These are phyloP conservation scores for Portevinia maculata DNA, from an alignment of 2,888 invertebrate species.

Conservation along the genomic window DNA sequence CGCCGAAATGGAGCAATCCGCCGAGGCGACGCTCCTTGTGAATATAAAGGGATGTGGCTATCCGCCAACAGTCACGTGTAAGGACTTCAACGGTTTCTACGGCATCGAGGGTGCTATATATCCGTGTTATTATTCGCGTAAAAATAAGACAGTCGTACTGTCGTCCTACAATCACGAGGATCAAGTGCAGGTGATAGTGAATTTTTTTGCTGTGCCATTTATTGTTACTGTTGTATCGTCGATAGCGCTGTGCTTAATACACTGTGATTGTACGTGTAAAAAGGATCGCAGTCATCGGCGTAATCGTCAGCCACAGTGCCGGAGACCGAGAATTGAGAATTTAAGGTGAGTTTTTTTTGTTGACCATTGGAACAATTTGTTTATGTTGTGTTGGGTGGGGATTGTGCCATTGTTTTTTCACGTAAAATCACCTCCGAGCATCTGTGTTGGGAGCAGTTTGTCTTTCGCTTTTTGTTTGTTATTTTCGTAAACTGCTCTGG, in stretches of 20 bases:
- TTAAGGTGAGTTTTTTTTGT: constrained; percentile 83
- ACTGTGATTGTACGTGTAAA: constrained; percentile 91
- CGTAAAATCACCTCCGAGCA: too few species aligned
- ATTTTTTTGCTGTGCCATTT: constrained; percentile 93
- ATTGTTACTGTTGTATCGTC: constrained; percentile 93
- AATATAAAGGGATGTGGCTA: constrained; percentile 96
- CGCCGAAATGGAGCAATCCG: constrained; percentile 81
- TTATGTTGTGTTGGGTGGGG: constrained; percentile 19
- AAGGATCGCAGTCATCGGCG: constrained; percentile 87
- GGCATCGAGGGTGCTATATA: constrained; percentile 89
- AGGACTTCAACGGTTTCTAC: constrained; percentile 89
- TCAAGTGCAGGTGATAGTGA: constrained; percentile 91
- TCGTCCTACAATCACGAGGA: constrained; percentile 92
- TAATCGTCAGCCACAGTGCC: constrained; percentile 83
- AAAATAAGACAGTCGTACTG: constrained; percentile 92
- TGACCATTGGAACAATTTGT: constrained; percentile 4
- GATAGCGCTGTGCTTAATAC: constrained; percentile 92
- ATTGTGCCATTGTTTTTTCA: constrained; percentile 15
- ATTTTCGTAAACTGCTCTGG: too few species aligned
- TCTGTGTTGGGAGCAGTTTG: too few species aligned
- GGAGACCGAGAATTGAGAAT: constrained; percentile 85
- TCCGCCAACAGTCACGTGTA: constrained; percentile 93
- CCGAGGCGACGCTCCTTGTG: constrained; percentile 87
- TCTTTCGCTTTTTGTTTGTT: too few species aligned
- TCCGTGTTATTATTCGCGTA: constrained; percentile 94